phyloP scores from a whole-genome alignment of 2,888 invertebrate genomes.

The Trypoxylon attenuatum region DNA sequence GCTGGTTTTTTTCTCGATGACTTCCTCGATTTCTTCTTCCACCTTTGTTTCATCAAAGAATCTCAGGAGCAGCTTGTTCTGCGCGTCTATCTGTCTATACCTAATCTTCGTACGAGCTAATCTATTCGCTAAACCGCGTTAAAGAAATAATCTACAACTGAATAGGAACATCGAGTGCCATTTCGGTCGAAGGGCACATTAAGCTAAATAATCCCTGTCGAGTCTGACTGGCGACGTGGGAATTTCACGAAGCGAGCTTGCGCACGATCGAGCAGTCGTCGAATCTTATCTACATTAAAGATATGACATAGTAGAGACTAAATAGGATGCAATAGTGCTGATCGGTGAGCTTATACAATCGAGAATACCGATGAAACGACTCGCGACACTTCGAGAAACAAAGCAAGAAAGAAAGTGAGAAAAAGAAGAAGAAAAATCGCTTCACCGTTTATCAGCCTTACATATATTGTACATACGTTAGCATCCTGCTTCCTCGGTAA shows the following conservation, averaged over 20 bases:
- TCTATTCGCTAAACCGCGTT: conserved; percentile 23
- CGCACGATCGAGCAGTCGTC: background rate
- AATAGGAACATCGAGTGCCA: conserved; percentile 57
- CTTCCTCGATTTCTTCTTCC: no score
- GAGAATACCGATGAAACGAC: no score
- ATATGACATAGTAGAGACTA: background rate
- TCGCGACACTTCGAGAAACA: no score
- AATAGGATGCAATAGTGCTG: background rate
- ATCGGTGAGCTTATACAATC: background rate
- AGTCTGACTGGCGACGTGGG: conserved; percentile 7
- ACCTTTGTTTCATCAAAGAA: no score
- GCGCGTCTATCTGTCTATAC: conserved; percentile 9
- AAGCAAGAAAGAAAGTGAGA: no score
- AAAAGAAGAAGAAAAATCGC: no score
- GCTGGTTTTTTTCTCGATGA: no score
- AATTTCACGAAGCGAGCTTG: background rate
- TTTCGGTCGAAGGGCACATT: conserved; percentile 24
- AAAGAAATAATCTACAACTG: conserved; percentile 43
- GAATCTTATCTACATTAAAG: background rate
- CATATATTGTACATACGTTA: no score
- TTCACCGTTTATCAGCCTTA: background rate
- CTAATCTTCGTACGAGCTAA: conserved; percentile 24
- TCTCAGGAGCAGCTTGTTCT: no score
- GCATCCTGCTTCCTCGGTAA: background rate
- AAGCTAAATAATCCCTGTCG: conserved; percentile 12